Percentiles rank a stretch among this genome's conserved stretches.
These are phyloP conservation scores for Litoditis marina DNA, from an alignment of 2,888 invertebrate genomes.

Conservation along the genomic window DNA sequence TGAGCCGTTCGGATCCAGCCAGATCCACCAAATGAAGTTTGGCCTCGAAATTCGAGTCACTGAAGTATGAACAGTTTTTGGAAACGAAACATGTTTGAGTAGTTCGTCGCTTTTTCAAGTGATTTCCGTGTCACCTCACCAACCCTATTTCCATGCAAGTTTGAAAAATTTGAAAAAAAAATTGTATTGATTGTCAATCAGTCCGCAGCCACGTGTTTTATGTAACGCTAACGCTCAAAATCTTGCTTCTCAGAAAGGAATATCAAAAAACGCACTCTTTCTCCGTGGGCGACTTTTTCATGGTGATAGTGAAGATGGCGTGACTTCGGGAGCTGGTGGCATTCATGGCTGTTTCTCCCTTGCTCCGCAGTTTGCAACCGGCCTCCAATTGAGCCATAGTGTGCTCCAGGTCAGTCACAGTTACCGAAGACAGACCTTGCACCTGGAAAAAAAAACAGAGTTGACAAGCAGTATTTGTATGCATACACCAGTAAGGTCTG, in stretches of 20 bases:
- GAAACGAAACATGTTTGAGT: not conserved
- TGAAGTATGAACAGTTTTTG: too few species aligned
- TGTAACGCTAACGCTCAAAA: too few species aligned
- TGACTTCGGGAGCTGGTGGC: constrained; percentile 84
- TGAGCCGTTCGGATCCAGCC: constrained; percentile 93
- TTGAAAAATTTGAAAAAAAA: not conserved
- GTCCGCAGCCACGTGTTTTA: too few species aligned
- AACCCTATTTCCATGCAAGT: too few species aligned
- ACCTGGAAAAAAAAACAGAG: constrained; percentile 6
- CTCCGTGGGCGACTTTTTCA: constrained; percentile 79
- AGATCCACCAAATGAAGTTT: constrained; percentile 94
- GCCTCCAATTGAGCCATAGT: constrained; percentile 39
- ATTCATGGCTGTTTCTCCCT: constrained; percentile 87
- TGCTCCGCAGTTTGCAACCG: constrained; percentile 42
- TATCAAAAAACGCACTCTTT: constrained; percentile 61
- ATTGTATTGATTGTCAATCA: not conserved
- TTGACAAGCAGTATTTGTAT: too few species aligned
- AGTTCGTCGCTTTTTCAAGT: not conserved
- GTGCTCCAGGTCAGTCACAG: constrained; percentile 30
- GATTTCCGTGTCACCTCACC: too few species aligned
- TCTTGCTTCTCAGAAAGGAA: not conserved
- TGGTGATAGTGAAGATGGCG: constrained; percentile 92
- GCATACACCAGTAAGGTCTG: too few species aligned
- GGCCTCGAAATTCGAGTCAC: constrained; percentile 71
- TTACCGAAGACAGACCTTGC: constrained; percentile 26